These are phyloP conservation scores for Athalia cordata DNA, from an alignment of 2,888 invertebrate species.

Conservation along the genomic window DNA sequence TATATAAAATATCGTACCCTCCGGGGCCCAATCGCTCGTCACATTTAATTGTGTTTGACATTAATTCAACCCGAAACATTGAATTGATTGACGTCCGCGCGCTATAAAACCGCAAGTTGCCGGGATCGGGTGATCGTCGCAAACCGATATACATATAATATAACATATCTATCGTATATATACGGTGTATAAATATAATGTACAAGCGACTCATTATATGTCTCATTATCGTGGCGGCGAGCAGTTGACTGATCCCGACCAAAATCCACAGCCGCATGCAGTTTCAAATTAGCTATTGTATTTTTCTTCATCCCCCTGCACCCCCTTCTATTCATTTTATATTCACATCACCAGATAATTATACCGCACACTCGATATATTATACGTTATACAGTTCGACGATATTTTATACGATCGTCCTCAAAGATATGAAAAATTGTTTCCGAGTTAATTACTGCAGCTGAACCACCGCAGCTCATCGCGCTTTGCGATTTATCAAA, in stretches of 20 bases:
- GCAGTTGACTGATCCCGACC: neutral
- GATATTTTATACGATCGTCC: neutral
- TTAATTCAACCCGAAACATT: slow-evolving; percentile 56
- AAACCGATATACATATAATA: too few relatives aligned
- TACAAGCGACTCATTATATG: too few relatives aligned
- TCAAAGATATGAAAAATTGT: neutral
- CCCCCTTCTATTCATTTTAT: slow-evolving; percentile 14
- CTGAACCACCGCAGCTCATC: too few relatives aligned
- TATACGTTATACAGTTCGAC: neutral
- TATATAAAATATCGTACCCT: neutral
- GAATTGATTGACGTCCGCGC: slow-evolving; percentile 21
- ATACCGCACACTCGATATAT: neutral
- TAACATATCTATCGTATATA: too few relatives aligned
- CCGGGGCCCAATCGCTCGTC: slow-evolving; percentile 52
- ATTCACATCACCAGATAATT: neutral
- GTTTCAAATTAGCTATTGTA: slow-evolving; percentile 37
- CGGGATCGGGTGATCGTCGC: too few relatives aligned
- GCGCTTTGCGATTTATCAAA: too few relatives aligned
- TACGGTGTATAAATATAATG: too few relatives aligned
- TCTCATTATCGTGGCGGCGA: too few relatives aligned
- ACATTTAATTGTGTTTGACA: slow-evolving; percentile 65
- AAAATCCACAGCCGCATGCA: slow-evolving; percentile 31
- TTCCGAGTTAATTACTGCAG: too few relatives aligned
- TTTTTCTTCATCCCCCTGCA: neutral
- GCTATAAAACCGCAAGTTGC: slow-evolving; percentile 16